A percentile compares a stretch with the other conserved stretches of the same genome.
Evolutionary conservation across 1,140 invertebrate species (phyloP).

Genomic region (Coptotermes formosanus): DNA sequence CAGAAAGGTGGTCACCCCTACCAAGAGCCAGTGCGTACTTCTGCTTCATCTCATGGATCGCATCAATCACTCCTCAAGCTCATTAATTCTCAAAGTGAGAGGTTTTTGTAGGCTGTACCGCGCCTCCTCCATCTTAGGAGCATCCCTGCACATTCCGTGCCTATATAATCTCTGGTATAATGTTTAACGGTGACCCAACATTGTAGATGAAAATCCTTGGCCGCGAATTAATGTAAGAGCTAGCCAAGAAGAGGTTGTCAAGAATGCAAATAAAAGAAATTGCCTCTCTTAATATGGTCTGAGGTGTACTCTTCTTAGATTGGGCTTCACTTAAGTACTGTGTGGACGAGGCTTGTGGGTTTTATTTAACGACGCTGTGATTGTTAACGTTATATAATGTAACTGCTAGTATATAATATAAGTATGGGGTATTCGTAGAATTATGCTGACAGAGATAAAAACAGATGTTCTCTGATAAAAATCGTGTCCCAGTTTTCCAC

Average conservation of each 20-base stretch:
- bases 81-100: slow-evolving; percentile 1
- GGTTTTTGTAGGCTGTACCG: neutral
- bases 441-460: too few relatives aligned
- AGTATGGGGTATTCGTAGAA: too few relatives aligned
- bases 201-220: neutral
- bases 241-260: neutral
- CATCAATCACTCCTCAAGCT: neutral
- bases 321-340: too few relatives aligned
- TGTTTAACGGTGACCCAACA: slow-evolving; percentile 10
- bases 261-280: too few relatives aligned
- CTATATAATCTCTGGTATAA: neutral
- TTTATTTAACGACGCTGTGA: too few relatives aligned
- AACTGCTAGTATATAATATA: too few relatives aligned
- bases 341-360: too few relatives aligned
- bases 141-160: neutral
- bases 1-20: neutral
- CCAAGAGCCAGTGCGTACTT: neutral
- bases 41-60: neutral
- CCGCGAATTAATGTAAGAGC: neutral
- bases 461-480: too few relatives aligned
- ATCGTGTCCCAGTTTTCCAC: too few relatives aligned
- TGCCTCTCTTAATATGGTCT: too few relatives aligned
- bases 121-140: neutral
- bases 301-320: too few relatives aligned
- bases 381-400: too few relatives aligned